A percentile compares a stretch with the other conserved stretches of the same genome.
These are phyloP conservation scores for Mimas tiliae DNA, from an alignment of 2,888 invertebrate species.

Conservation along the genomic window DNA sequence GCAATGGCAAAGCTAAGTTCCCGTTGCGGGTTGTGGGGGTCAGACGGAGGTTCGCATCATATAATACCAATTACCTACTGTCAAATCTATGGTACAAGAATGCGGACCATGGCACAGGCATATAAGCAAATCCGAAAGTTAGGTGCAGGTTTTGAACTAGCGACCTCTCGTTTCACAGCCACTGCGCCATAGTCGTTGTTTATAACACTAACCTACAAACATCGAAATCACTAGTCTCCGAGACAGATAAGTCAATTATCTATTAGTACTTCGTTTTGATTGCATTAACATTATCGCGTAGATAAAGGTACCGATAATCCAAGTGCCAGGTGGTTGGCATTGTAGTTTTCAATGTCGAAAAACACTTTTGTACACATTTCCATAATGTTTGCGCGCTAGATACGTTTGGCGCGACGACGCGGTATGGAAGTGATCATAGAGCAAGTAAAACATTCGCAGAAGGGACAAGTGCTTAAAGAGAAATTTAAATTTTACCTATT, in stretches of 20 bases:
- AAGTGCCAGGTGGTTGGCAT: constrained; percentile 35
- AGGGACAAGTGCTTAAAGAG: background rate
- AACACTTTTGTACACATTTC: constrained; percentile 43
- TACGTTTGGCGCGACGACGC: constrained; percentile 6
- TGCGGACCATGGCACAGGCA: too few species aligned
- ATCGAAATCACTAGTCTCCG: background rate
- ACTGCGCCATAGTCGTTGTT: background rate
- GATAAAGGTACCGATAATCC: constrained; percentile 39
- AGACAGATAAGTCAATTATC: background rate
- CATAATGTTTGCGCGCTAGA: constrained; percentile 33
- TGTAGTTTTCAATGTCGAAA: constrained; percentile 47
- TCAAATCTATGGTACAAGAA: too few species aligned
- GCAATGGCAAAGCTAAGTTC: too few species aligned
- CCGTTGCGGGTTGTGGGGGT: too few species aligned
- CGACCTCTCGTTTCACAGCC: too few species aligned
- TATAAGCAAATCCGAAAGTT: too few species aligned
- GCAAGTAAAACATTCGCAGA: background rate
- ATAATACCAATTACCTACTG: too few species aligned
- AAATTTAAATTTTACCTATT: too few species aligned
- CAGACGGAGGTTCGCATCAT: too few species aligned
- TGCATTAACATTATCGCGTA: constrained; percentile 12
- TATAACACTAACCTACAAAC: constrained; percentile 8
- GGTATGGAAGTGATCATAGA: constrained; percentile 6
- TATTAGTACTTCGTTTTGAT: constrained; percentile 1
- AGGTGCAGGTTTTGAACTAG: background rate